These are phyloP conservation scores for Nyctalus aviator DNA, from an alignment of 2,797 vertebrate genomes.

Conservation along the genomic window DNA sequence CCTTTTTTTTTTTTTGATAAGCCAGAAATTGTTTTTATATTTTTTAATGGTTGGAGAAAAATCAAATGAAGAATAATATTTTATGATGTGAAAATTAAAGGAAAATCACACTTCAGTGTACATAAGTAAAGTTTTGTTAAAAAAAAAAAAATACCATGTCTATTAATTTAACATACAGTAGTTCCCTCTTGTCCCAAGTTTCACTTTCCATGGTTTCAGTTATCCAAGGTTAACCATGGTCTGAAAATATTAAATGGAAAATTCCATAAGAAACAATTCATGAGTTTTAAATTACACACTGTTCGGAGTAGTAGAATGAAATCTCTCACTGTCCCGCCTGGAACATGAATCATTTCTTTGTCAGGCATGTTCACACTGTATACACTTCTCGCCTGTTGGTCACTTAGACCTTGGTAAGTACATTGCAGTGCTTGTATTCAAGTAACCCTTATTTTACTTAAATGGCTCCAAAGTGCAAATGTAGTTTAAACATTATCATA, in stretches of 20 bases:
- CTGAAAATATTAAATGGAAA: background rate
- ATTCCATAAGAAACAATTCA: background rate
- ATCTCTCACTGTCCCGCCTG: background rate
- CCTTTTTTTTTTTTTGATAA: background rate
- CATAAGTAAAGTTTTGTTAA: background rate
- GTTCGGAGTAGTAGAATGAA: background rate
- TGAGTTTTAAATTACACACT: background rate
- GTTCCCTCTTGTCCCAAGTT: background rate
- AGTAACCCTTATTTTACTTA: background rate
- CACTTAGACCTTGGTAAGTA: background rate
- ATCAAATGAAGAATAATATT: background rate
- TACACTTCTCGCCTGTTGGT: background rate
- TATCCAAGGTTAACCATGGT: background rate
- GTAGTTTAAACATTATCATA: background rate
- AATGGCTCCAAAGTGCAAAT: background rate
- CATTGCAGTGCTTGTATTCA: background rate
- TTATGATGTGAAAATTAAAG: background rate
- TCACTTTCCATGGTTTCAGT: background rate
- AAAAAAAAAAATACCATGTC: background rate
- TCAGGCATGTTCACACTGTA: background rate
- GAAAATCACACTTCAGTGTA: conserved; percentile 1
- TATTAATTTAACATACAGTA: background rate
- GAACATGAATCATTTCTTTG: background rate
- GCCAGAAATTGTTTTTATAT: background rate
- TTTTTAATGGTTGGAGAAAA: conserved; percentile 12